Evolutionary conservation across 2,888 invertebrate species (phyloP).

Genomic region (Hoplodrina blanda): DNA sequence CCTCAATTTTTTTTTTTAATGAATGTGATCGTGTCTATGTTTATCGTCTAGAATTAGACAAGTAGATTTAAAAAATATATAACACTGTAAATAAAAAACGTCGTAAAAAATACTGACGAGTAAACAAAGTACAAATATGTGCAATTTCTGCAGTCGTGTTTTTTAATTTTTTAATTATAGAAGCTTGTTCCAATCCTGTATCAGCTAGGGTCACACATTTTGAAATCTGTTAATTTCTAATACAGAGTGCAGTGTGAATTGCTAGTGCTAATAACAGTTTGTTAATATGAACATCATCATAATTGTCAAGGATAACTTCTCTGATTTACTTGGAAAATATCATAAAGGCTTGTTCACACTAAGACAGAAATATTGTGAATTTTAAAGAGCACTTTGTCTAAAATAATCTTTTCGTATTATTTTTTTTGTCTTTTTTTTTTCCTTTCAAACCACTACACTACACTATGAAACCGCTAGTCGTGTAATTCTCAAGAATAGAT

Average conservation of each 20-base stretch:
- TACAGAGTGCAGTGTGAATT: neutral
- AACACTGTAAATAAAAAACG: too few relatives aligned
- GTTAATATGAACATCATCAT: neutral
- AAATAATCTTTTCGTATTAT: too few relatives aligned
- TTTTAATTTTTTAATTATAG: too few relatives aligned
- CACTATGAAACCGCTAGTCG: too few relatives aligned
- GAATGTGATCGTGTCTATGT: too few relatives aligned
- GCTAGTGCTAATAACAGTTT: neutral
- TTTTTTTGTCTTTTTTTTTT: neutral
- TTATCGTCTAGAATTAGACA: too few relatives aligned
- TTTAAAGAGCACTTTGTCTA: neutral
- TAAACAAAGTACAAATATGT: too few relatives aligned
- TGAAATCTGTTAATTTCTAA: neutral
- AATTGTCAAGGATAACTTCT: conserved; percentile 8
- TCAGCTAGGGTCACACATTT: neutral
- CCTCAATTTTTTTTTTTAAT: too few relatives aligned
- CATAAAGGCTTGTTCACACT: neutral
- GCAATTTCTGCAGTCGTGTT: too few relatives aligned
- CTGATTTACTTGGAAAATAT: neutral
- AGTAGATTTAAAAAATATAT: too few relatives aligned
- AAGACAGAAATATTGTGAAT: neutral
- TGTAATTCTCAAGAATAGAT: too few relatives aligned
- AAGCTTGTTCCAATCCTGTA: neutral
- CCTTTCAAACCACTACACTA: neutral
- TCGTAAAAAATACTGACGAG: too few relatives aligned